Base-by-base conservation (phyloP, 2,113 vertebrate species). In the Pterocles burchelli region DNA sequence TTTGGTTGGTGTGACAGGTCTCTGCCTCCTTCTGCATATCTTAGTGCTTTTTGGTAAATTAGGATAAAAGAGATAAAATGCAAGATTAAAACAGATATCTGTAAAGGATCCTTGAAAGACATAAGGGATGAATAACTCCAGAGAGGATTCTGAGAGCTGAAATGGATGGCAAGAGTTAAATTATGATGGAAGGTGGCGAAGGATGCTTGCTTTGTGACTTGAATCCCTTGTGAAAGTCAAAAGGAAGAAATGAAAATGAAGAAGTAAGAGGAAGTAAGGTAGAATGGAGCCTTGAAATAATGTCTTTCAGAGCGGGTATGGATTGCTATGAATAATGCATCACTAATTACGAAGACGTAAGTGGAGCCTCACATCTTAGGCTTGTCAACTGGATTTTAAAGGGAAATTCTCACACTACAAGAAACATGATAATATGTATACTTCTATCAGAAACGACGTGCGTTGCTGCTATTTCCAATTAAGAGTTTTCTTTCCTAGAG, bases 331-430 rank as follows among this genome's bases (percentile, higher is more conserved):
- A 97, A 91, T 94, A 89, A 96, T 86, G 54, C 59, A 94, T 62
- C 66, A 67, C 66, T 96, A 92, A 96, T 96, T 86, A 81, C 52
- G 65, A 76, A 92, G 61, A 85, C 5, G 1, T 85, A 75, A 93
- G 68, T 86, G 55, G 73, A 93, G 76, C 55, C 70, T 57, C 65
- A 66, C 65, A n/a, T 77, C 71, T 87, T 49, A 67, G 43, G 34
- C 66, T 68, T 48, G 73, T 77, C 66, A 74, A 84, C 3, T 58
- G 48, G 55, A 95, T 87, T 90, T 79, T 89, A 89, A 91, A 94
- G 46, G 34, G 77, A 80, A 95, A 95, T 85, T 85, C 34, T 82
- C 71, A 78, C 36, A 43, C 54, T 68, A 4, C 41, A 73, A 67
- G 33, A 83, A 84, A 57, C 41, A 71, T 63, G 46, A 52, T 59